phyloP scores from a whole-genome alignment of 2,888 invertebrate genomes.

The Megamerina dolium region DNA sequence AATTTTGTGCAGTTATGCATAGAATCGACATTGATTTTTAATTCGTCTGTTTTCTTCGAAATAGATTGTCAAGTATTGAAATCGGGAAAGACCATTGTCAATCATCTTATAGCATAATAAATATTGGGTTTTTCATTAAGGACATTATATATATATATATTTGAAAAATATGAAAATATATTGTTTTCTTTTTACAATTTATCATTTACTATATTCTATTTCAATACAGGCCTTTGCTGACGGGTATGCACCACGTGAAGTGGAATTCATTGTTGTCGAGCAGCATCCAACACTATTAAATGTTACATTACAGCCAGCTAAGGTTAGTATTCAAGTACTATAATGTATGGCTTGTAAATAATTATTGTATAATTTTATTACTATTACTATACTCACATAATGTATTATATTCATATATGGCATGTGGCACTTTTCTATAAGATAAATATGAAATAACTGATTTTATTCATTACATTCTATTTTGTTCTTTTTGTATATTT shows the following conservation, averaged over 20 bases:
- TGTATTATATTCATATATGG: not conserved
- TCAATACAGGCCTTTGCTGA: conserved; percentile 75
- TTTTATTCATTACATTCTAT: not conserved
- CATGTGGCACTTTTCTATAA: conserved; percentile 4
- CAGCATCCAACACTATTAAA: conserved; percentile 79
- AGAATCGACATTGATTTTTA: no score
- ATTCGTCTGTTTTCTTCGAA: no score
- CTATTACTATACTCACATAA: conserved; percentile 10
- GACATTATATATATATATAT: no score
- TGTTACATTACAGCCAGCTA: conserved; percentile 68
- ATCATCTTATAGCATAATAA: no score
- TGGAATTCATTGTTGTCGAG: conserved; percentile 81
- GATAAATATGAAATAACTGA: conserved; percentile 7
- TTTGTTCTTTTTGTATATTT: not conserved
- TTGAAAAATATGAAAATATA: not conserved
- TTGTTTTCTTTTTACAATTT: not conserved
- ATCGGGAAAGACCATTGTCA: no score
- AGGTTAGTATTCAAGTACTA: conserved; percentile 55
- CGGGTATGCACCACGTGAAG: conserved; percentile 74
- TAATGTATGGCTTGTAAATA: no score
- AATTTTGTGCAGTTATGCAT: no score
- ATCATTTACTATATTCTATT: not conserved
- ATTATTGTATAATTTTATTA: conserved; percentile 10
- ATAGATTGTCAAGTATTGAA: no score
- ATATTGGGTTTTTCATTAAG: no score